phyloP scores from a whole-genome alignment of 1,140 invertebrate genomes.

The Pachypeltis micranthus region DNA sequence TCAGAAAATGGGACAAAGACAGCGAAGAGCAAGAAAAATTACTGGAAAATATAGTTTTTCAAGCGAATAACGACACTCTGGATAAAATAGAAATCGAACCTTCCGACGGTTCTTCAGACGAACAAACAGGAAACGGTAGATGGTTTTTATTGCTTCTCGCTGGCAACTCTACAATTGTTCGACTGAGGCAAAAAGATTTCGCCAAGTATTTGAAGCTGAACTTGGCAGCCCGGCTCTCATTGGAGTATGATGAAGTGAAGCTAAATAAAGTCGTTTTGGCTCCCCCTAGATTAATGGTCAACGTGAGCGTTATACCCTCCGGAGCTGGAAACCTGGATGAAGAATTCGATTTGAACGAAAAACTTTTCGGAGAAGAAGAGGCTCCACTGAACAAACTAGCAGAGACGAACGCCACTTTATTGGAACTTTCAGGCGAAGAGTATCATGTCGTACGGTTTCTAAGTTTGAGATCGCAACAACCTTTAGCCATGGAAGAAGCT shows the following conservation, averaged over 20 bases:
- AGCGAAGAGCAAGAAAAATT: slow-evolving; percentile 29
- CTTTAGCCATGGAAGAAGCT: slow-evolving; percentile 24
- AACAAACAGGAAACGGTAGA: slow-evolving; percentile 16
- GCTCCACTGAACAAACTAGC: slow-evolving; percentile 31
- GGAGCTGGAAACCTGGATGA: slow-evolving; percentile 24
- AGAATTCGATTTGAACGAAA: slow-evolving; percentile 26
- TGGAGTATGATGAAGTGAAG: slow-evolving; percentile 32
- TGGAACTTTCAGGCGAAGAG: slow-evolving; percentile 34
- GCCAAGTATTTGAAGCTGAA: slow-evolving; percentile 34
- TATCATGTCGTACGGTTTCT: slow-evolving; percentile 31
- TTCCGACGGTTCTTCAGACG: not conserved
- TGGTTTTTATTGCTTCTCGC: slow-evolving; percentile 30
- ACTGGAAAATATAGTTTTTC: slow-evolving; percentile 26
- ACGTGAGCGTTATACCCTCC: slow-evolving; percentile 29
- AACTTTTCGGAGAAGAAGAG: slow-evolving; percentile 26
- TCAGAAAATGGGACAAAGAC: slow-evolving; percentile 27
- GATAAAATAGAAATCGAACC: slow-evolving; percentile 11
- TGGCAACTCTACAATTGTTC: slow-evolving; percentile 33
- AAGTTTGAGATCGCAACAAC: slow-evolving; percentile 25
- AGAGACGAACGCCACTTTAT: slow-evolving; percentile 32
- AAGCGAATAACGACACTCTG: slow-evolving; percentile 16
- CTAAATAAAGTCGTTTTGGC: slow-evolving; percentile 31
- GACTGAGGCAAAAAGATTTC: slow-evolving; percentile 31
- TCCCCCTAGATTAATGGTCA: slow-evolving; percentile 31
- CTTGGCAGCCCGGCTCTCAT: slow-evolving; percentile 32